These are phyloP conservation scores for Zaprionus africanus DNA, from an alignment of 1,140 invertebrate genomes.

Conservation along the genomic window DNA sequence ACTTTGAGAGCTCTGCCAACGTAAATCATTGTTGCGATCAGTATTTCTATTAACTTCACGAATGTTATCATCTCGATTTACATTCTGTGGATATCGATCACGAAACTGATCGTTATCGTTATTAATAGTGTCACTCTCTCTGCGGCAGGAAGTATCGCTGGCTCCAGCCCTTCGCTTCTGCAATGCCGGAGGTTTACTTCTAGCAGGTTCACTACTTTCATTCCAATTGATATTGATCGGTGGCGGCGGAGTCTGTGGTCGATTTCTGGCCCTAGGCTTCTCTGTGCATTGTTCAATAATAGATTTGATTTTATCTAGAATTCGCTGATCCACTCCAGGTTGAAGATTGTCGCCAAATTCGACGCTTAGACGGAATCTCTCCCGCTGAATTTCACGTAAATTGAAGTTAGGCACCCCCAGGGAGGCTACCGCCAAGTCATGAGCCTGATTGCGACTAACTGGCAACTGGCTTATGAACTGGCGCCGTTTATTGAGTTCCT, in stretches of 20 bases:
- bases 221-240: constrained; percentile 63
- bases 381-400: constrained; percentile 43
- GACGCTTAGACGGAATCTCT: constrained; percentile 34
- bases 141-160: not conserved
- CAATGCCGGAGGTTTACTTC: not conserved
- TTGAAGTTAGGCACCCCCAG: constrained; percentile 47
- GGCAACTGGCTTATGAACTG: constrained; percentile 52
- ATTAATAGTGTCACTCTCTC: not conserved
- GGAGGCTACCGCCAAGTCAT: constrained; percentile 37
- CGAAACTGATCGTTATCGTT: not conserved
- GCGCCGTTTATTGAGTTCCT: constrained; percentile 41
- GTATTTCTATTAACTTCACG: not conserved
- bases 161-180: not conserved
- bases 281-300: constrained; percentile 17
- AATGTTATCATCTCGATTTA: not conserved
- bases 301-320: constrained; percentile 31
- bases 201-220: not conserved
- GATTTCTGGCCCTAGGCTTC: not conserved
- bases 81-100: not conserved
- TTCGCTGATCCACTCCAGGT: constrained; percentile 32
- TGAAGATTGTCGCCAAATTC: constrained; percentile 47
- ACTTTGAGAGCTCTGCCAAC: not conserved
- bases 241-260: constrained; percentile 45
- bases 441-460: constrained; percentile 42
- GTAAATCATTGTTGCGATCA: not conserved